Percentiles rank a stretch among this genome's conserved stretches.
These are phyloP conservation scores for Zaprionus camerounensis DNA, from an alignment of 1,140 invertebrate species.

Conservation along the genomic window DNA sequence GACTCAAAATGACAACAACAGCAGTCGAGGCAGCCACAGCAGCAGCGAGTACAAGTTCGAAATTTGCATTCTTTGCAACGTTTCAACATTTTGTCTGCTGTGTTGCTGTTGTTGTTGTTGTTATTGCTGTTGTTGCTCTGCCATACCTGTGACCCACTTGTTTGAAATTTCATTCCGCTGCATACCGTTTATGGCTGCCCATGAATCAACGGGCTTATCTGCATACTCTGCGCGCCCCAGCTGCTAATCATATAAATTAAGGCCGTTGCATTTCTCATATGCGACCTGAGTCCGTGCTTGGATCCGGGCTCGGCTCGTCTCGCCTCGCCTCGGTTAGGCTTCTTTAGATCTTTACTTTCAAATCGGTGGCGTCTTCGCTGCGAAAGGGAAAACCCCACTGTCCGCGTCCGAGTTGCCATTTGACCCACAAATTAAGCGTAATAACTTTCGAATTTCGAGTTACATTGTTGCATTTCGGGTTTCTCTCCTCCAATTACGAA, in stretches of 20 bases:
- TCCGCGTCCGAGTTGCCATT: constrained; percentile 55
- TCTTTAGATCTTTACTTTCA: constrained; percentile 70
- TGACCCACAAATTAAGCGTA: constrained; percentile 81
- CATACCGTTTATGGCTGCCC: constrained; percentile 49
- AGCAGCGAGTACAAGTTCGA: constrained; percentile 37
- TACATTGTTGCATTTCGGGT: constrained; percentile 63
- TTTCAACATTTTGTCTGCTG: constrained; percentile 31
- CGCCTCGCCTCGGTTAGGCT: too few relatives aligned
- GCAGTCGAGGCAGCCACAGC: neutral
- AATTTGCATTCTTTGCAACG: constrained; percentile 66
- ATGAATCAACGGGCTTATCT: constrained; percentile 75
- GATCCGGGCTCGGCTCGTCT: neutral
- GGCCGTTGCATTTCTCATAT: constrained; percentile 57
- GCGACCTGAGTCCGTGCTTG: constrained; percentile 1
- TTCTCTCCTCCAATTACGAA: constrained; percentile 72
- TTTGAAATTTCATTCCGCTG: constrained; percentile 56
- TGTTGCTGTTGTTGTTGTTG: constrained; percentile 10
- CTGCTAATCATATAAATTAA: constrained; percentile 80
- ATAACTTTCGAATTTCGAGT: constrained; percentile 76
- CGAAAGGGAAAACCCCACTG: constrained; percentile 68
- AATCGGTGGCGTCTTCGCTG: constrained; percentile 51
- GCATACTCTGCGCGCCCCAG: constrained; percentile 49
- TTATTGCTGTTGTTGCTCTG: constrained; percentile 22
- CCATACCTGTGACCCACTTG: constrained; percentile 58
- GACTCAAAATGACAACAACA: constrained; percentile 60